Conservation (phyloP, 2,888 invertebrate species). For the Nomada flava region DNA sequence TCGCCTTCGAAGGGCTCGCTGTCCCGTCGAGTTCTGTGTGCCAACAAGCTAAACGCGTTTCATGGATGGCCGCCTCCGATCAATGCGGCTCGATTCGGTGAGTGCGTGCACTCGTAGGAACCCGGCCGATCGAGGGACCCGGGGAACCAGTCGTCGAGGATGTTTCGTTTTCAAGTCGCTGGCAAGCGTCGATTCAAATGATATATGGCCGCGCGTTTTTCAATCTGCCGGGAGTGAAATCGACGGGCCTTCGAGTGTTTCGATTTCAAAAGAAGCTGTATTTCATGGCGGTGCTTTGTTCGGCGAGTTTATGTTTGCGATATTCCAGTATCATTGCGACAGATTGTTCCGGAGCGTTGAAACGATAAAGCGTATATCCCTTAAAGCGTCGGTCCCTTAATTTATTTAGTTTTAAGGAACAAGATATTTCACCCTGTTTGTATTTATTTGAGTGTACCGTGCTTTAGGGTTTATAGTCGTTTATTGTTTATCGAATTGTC, state of each 20-base stretch:
- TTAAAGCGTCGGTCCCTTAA: no score
- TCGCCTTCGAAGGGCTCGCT: conserved; percentile 65
- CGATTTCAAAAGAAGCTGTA: neutral
- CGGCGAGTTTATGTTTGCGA: no score
- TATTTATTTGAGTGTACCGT: no score
- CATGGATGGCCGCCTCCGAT: conserved; percentile 82
- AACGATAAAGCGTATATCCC: no score
- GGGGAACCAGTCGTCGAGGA: conserved; percentile 5
- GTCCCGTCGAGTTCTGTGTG: conserved; percentile 82
- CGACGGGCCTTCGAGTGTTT: neutral
- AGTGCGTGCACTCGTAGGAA: conserved; percentile 59
- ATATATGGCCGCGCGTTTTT: neutral
- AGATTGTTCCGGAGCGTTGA: no score
- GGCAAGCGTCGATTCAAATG: conserved; percentile 5
- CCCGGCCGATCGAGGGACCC: conserved; percentile 28
- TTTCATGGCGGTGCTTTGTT: neutral
- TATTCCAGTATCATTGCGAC: no score
- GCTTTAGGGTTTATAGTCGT: no score
- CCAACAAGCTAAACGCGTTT: conserved; percentile 84
- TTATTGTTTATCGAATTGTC: no score
- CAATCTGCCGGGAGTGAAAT: neutral
- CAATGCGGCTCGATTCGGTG: conserved; percentile 75
- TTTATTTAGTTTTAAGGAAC: no score
- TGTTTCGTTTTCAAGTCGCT: conserved; percentile 15
- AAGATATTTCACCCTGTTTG: no score